These are phyloP conservation scores for Hassar affinis DNA, from an alignment of 2,113 vertebrate species.

Conservation along the genomic window DNA sequence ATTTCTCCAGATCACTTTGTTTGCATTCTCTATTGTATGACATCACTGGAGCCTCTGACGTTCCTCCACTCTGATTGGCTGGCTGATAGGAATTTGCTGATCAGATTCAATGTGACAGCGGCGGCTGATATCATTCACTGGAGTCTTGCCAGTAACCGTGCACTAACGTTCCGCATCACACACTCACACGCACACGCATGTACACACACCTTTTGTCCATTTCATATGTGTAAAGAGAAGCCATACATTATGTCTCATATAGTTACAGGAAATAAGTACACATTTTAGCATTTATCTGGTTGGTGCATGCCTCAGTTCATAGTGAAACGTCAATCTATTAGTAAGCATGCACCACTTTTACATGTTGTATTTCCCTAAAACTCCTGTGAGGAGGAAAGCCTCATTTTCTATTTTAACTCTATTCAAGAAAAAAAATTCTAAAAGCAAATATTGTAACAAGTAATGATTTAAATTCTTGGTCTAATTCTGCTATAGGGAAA, in stretches of 20 bases:
- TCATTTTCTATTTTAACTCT: too few species aligned
- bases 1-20: constrained; percentile 58
- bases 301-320: neutral
- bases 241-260: neutral
- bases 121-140: constrained; percentile 69
- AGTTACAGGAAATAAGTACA: neutral
- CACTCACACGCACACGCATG: constrained; percentile 18
- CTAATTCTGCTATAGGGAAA: neutral
- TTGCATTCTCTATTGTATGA: constrained; percentile 69
- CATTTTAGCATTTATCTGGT: neutral
- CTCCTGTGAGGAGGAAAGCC: neutral
- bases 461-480: neutral
- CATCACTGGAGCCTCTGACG: constrained; percentile 61
- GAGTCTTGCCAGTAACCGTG: constrained; percentile 63
- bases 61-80: constrained; percentile 55
- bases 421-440: neutral
- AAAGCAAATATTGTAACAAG: neutral
- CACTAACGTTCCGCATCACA: constrained; percentile 49
- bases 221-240: neutral
- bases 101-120: constrained; percentile 66
- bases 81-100: constrained; percentile 63
- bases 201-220: neutral
- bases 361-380: neutral
- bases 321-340: neutral
- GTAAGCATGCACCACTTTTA: neutral